Percentiles rank a stretch among this genome's conserved stretches.
These are phyloP conservation scores for Chaitophorus viminalis DNA, from an alignment of 2,888 invertebrate genomes.

Conservation along the genomic window DNA sequence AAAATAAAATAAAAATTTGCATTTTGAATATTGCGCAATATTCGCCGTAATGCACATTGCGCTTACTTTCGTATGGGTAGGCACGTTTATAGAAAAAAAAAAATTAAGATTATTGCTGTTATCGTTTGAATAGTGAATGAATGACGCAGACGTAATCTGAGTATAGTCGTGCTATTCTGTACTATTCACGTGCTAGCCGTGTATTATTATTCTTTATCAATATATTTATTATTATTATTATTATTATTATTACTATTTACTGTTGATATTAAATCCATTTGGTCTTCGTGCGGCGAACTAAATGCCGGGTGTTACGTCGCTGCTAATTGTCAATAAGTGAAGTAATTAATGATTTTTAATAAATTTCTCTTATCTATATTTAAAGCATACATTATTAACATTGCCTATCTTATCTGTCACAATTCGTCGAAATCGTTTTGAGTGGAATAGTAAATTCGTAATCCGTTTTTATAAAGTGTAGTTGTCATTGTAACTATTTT, in stretches of 20 bases:
- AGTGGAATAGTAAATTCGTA: conserved; percentile 1
- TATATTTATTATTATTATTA: not conserved
- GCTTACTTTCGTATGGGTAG: not conserved
- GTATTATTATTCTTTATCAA: too few relatives aligned
- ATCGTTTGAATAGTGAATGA: too few relatives aligned
- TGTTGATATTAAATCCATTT: not conserved
- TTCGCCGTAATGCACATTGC: not conserved
- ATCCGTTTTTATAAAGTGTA: not conserved
- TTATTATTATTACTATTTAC: not conserved
- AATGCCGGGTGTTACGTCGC: not conserved
- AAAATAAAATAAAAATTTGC: not conserved
- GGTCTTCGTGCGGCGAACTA: not conserved
- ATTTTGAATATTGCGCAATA: not conserved
- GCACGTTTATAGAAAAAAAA: too few relatives aligned
- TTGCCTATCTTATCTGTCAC: conserved; percentile 28
- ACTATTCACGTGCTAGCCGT: too few relatives aligned
- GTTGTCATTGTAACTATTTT: not conserved
- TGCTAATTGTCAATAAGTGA: not conserved
- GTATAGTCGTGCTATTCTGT: not conserved
- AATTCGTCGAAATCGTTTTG: conserved; percentile 15
- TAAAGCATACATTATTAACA: not conserved
- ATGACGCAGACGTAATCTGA: not conserved
- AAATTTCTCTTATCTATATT: not conserved
- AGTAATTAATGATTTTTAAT: not conserved
- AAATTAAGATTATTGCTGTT: too few relatives aligned